Conservation (phyloP, 2,113 vertebrate species). For the Syngnathus typhle region DNA sequence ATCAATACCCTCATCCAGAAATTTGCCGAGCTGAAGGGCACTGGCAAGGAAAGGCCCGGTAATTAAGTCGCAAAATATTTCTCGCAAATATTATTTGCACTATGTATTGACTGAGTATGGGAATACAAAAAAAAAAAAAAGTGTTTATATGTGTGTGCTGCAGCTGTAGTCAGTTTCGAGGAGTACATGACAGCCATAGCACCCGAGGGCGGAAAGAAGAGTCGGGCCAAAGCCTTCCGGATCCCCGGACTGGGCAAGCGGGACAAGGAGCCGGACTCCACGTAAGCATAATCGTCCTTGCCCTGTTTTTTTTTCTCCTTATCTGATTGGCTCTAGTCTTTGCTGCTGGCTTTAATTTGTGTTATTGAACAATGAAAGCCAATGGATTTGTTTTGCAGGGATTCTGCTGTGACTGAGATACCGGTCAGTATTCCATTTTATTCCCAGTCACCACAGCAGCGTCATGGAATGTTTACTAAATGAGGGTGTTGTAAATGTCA, state of each 20-base stretch:
- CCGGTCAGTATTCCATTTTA: constrained; percentile 52
- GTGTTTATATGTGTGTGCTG: not conserved
- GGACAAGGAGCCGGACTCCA: constrained; percentile 79
- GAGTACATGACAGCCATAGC: constrained; percentile 70
- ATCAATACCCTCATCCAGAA: constrained; percentile 82
- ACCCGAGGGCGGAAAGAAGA: constrained; percentile 77
- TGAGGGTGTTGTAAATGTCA: too few relatives aligned
- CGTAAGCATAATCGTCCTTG: constrained; percentile 59
- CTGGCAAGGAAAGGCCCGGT: constrained; percentile 86
- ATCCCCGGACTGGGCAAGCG: constrained; percentile 83
- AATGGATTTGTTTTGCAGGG: constrained; percentile 48
- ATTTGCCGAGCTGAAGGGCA: constrained; percentile 87
- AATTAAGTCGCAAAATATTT: not conserved
- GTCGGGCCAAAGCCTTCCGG: constrained; percentile 83
- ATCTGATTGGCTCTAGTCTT: not conserved
- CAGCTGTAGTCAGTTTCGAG: constrained; percentile 82
- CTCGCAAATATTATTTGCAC: not conserved
- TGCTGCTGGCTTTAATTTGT: not conserved
- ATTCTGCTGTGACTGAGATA: constrained; percentile 54
- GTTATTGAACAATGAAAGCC: not conserved
- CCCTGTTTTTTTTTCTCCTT: not conserved
- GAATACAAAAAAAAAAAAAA: not conserved
- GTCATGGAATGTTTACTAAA: too few relatives aligned
- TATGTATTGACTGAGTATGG: not conserved
- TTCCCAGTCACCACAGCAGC: constrained; percentile 11